These are phyloP conservation scores for Drosophila hydei DNA, from an alignment of 1,140 invertebrate species.

Conservation along the genomic window DNA sequence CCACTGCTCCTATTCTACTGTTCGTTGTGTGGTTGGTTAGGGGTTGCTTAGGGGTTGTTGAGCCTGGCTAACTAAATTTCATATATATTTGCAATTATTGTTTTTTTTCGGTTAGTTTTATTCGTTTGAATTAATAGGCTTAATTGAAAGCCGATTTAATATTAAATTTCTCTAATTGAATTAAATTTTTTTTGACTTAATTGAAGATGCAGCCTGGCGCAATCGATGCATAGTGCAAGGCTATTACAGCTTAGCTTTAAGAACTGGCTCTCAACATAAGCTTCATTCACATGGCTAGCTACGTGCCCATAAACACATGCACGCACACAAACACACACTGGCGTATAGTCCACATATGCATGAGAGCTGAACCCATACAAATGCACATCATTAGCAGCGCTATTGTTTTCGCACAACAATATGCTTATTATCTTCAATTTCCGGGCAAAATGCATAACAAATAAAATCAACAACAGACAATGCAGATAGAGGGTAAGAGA, in stretches of 20 bases:
- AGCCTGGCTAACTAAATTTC: no score
- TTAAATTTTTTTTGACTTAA: background rate
- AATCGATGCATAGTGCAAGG: background rate
- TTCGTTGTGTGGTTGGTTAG: background rate
- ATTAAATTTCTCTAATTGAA: background rate
- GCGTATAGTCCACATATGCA: conserved; percentile 9
- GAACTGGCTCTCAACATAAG: conserved; percentile 13
- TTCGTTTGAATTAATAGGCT: background rate
- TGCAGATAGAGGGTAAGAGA: background rate
- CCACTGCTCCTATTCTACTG: background rate
- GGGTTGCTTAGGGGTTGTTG: background rate
- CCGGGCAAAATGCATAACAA: conserved; percentile 80
- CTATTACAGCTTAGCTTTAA: conserved; percentile 23
- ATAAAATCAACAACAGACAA: conserved; percentile 71
- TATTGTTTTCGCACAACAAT: conserved; percentile 79
- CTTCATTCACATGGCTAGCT: conserved; percentile 19
- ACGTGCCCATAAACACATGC: conserved; percentile 32
- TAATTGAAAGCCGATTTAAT: background rate
- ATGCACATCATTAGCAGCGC: conserved; percentile 76
- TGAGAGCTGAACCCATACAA: conserved; percentile 51
- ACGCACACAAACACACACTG: conserved; percentile 8
- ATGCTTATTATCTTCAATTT: conserved; percentile 81
- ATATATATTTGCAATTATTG: no score
- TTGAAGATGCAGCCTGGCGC: background rate
- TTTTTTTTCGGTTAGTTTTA: background rate